Evolutionary conservation across 2,888 invertebrate species (phyloP).

Genomic region (Diarsia mendica): DNA sequence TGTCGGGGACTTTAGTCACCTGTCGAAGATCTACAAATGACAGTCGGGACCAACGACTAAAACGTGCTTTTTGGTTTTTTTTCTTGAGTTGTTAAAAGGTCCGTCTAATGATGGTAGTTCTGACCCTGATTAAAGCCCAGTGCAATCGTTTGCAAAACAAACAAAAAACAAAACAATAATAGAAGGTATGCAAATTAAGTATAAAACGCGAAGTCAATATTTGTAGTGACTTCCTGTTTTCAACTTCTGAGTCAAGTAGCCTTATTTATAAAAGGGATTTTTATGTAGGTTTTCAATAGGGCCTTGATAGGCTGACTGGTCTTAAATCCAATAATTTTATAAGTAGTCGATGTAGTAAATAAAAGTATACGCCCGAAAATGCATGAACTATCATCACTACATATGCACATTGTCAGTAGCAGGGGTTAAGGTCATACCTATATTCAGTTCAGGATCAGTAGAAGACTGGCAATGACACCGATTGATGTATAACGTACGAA

Average conservation of each 20-base stretch:
- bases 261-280: conserved; percentile 25
- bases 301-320: conserved; percentile 22
- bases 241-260: conserved; percentile 1
- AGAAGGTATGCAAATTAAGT: conserved; percentile 21
- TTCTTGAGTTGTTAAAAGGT: neutral
- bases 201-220: conserved; percentile 17
- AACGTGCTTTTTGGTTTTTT: too few species aligned
- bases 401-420: conserved; percentile 11
- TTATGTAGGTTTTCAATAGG: conserved; percentile 24
- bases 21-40: too few species aligned
- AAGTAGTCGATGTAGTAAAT: conserved; percentile 4
- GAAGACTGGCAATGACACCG: conserved; percentile 51
- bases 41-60: too few species aligned
- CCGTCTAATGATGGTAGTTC: neutral
- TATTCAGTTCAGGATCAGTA: conserved; percentile 56
- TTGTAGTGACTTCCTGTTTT: too few species aligned
- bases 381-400: conserved; percentile 19
- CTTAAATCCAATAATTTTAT: conserved; percentile 28
- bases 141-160: neutral
- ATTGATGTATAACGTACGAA: conserved; percentile 39
- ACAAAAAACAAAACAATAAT: conserved; percentile 9
- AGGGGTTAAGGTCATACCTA: conserved; percentile 39
- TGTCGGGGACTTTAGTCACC: too few species aligned
- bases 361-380: neutral
- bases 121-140: neutral